These are phyloP conservation scores for Melinaea menophilus DNA, from an alignment of 2,888 invertebrate genomes.

Conservation along the genomic window DNA sequence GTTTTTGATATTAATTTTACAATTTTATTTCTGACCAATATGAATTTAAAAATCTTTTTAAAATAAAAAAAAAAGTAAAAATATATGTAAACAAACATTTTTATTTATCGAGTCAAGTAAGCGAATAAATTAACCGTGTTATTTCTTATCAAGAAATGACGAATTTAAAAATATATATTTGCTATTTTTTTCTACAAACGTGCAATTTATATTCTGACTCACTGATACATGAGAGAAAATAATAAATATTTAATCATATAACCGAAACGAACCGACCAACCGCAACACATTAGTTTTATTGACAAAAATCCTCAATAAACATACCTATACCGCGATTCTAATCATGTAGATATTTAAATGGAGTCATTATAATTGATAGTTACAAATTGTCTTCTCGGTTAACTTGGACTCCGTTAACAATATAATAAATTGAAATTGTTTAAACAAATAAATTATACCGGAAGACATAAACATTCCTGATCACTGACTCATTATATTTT, in stretches of 20 bases:
- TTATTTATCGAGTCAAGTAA: no score
- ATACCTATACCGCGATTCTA: constrained; percentile 57
- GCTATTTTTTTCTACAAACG: no score
- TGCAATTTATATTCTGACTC: constrained; percentile 39
- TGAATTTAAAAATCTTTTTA: no score
- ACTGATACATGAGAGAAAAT: constrained; percentile 43
- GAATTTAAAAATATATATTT: no score
- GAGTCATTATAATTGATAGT: constrained; percentile 72
- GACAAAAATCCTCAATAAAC: constrained; percentile 60
- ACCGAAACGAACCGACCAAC: constrained; percentile 50
- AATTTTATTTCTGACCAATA: no score
- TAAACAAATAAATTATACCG: constrained; percentile 4
- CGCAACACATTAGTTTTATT: constrained; percentile 62
- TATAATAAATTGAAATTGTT: constrained; percentile 13
- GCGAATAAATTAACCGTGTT: constrained; percentile 38
- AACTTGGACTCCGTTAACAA: constrained; percentile 21
- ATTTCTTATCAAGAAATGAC: neutral
- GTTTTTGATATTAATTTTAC: no score
- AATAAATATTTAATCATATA: constrained; percentile 50
- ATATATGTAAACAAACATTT: no score
- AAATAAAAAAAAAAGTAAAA: no score
- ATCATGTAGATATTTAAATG: constrained; percentile 71
- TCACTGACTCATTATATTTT: neutral
- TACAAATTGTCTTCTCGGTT: constrained; percentile 53
- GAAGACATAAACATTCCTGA: no score